phyloP scores from a whole-genome alignment of 2,888 invertebrate species.

The Macrophya alboannulata region DNA sequence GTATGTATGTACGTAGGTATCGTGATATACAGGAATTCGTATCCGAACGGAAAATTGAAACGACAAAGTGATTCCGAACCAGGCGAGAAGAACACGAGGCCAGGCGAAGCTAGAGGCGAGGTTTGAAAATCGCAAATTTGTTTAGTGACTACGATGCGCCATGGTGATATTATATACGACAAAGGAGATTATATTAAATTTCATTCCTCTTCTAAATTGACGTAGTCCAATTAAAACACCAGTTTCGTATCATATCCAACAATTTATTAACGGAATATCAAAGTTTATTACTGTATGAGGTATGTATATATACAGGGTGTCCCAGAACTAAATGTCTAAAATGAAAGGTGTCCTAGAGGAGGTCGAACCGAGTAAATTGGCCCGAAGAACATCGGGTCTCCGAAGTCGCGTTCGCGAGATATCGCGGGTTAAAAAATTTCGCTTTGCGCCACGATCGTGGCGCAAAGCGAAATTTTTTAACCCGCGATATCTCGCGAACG shows the following conservation, averaged over 20 bases:
- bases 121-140: neutral
- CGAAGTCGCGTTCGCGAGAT: too few species aligned
- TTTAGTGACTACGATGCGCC: conserved; percentile 15
- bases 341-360: too few species aligned
- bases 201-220: neutral
- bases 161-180: conserved; percentile 20
- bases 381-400: too few species aligned
- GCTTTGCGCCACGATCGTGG: too few species aligned
- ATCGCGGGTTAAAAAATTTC: too few species aligned
- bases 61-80: conserved; percentile 28
- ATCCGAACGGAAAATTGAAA: neutral
- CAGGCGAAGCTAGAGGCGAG: neutral
- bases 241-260: neutral
- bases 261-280: neutral
- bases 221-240: neutral
- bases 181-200: conserved; percentile 23
- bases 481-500: too few species aligned
- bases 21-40: neutral
- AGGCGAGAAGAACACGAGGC: neutral
- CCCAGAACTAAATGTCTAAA: too few species aligned
- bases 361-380: too few species aligned
- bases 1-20: neutral
- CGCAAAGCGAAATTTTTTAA: too few species aligned
- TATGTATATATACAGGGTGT: too few species aligned
- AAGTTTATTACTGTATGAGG: neutral